Percentiles rank a stretch among this genome's conserved stretches.
phyloP scores from a whole-genome alignment of 2,888 invertebrate species.

The Limnephilus lunatus region DNA sequence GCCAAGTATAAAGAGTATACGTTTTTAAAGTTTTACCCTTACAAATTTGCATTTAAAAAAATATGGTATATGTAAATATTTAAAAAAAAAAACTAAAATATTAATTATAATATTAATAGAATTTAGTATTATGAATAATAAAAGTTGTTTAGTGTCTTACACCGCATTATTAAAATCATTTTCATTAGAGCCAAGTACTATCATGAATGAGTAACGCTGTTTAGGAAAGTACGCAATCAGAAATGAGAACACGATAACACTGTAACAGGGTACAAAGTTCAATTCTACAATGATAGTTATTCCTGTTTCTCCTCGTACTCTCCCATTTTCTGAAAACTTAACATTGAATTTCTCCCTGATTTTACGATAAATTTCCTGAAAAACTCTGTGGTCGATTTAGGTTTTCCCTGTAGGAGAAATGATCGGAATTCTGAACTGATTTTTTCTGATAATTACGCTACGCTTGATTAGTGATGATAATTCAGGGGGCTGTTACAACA shows the following conservation, averaged over 20 bases:
- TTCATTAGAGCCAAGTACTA: not conserved
- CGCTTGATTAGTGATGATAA: not conserved
- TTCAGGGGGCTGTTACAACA: not conserved
- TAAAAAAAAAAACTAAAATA: too few relatives aligned
- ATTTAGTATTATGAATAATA: not conserved
- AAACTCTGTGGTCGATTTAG: not conserved
- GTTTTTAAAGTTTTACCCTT: too few relatives aligned
- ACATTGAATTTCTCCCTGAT: not conserved
- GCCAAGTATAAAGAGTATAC: not conserved
- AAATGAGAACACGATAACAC: not conserved
- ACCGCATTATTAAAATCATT: not conserved
- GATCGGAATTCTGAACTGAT: not conserved
- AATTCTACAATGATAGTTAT: not conserved
- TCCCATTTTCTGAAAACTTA: not conserved
- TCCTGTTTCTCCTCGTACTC: not conserved
- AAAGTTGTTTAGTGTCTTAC: not conserved
- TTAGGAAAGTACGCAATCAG: not conserved
- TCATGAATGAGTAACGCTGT: not conserved
- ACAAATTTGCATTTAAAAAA: too few relatives aligned
- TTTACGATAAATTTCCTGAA: not conserved
- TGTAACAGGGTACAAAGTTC: not conserved
- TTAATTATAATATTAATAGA: not conserved
- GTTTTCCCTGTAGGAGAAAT: not conserved
- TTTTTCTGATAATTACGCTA: not conserved
- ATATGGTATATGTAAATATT: too few relatives aligned